phyloP scores from a whole-genome alignment of 2,797 vertebrate genomes.

The Bucorvus abyssinicus region DNA sequence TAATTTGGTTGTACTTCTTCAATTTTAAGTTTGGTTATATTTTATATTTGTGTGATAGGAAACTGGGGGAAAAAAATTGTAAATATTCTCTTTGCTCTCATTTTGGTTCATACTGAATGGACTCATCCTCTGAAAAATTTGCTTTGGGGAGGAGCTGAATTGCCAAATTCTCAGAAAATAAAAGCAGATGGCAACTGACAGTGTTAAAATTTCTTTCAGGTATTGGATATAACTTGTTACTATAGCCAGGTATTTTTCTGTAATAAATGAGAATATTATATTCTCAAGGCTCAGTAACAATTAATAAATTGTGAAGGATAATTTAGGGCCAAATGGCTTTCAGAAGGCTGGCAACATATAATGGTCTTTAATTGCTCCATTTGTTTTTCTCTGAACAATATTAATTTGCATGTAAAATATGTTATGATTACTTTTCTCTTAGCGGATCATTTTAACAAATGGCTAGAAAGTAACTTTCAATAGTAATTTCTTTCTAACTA shows the following conservation, averaged over 20 bases:
- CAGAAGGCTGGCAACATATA: too few species aligned
- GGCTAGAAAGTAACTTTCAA: background rate
- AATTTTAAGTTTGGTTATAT: background rate
- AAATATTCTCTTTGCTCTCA: background rate
- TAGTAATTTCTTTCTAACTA: slow-evolving; percentile 35
- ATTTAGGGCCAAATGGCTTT: background rate
- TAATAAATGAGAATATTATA: background rate
- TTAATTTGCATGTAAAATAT: background rate
- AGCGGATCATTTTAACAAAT: background rate
- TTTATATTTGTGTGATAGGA: background rate
- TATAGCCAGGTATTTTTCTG: background rate
- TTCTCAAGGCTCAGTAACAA: background rate
- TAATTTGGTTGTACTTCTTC: background rate
- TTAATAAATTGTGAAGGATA: background rate
- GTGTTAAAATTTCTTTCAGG: background rate
- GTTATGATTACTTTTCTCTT: background rate
- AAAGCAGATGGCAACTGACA: background rate
- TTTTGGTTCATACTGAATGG: background rate
- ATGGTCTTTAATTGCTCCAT: background rate
- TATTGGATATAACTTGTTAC: background rate
- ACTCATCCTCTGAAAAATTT: background rate
- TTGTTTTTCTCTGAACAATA: rapidly evolving
- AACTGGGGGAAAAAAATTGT: background rate
- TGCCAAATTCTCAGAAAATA: background rate
- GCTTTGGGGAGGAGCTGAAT: background rate